Evolutionary conservation across 2,113 vertebrate species (phyloP).

Genomic region (Osmerus mordax): DNA sequence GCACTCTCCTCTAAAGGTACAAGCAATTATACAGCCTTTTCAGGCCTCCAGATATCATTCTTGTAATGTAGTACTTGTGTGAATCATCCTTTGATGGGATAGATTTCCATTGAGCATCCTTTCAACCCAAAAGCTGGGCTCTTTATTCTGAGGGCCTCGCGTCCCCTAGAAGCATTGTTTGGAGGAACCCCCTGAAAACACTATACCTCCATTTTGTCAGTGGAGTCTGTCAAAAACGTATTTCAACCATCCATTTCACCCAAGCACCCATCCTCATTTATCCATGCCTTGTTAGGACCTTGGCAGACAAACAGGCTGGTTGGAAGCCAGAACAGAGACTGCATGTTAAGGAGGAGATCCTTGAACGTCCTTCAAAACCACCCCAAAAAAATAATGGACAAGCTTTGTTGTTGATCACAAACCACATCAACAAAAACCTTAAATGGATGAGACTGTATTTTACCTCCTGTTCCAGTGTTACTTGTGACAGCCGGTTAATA

Average conservation of each 20-base stretch:
- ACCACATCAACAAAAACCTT: constrained; percentile 6
- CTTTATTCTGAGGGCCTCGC: not conserved
- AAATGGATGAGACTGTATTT: constrained; percentile 37
- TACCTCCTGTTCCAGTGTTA: constrained; percentile 4
- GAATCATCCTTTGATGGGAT: constrained; percentile 1
- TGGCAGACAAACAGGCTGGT: constrained; percentile 23
- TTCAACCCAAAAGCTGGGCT: not conserved
- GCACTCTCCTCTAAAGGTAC: not conserved
- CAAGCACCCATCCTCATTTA: constrained; percentile 33
- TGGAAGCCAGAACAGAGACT: constrained; percentile 25
- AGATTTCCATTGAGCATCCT: not conserved
- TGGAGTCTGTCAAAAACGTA: constrained; percentile 27
- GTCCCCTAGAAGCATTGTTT: constrained; percentile 19
- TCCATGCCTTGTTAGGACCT: constrained; percentile 21
- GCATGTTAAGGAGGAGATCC: constrained; percentile 26
- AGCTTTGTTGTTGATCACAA: constrained; percentile 8
- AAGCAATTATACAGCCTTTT: not conserved
- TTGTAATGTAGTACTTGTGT: not conserved
- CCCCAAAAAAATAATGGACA: constrained; percentile 23
- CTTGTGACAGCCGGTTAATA: constrained; percentile 43
- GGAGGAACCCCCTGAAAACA: constrained; percentile 13
- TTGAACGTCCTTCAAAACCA: constrained; percentile 35
- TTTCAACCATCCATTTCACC: constrained; percentile 7
- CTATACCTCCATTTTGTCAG: constrained; percentile 17
- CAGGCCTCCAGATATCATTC: not conserved